Evolutionary conservation across 2,888 invertebrate species (phyloP).

Genomic region (Coleophora flavipennella): DNA sequence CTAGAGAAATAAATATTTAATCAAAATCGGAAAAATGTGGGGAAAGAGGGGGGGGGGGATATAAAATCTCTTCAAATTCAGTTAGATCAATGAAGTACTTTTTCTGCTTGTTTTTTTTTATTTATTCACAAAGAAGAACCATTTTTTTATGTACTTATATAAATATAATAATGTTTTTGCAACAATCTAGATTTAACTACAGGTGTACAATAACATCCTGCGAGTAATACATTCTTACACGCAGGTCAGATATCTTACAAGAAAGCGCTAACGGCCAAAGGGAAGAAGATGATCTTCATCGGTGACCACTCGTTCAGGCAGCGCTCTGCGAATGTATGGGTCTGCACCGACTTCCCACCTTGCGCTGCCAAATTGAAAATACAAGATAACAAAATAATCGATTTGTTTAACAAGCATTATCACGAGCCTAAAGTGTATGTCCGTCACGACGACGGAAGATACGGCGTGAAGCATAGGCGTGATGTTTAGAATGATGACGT

Average conservation of each 20-base stretch:
- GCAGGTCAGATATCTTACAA: not conserved
- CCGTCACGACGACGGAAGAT: constrained; percentile 2
- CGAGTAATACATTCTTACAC: no score
- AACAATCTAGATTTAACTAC: no score
- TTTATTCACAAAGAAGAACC: no score
- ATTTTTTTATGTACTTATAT: no score
- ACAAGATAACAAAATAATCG: constrained; percentile 11
- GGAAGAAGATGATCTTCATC: constrained; percentile 14
- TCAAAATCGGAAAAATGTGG: no score
- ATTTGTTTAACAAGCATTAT: constrained; percentile 15
- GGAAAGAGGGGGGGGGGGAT: no score
- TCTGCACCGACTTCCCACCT: constrained; percentile 10
- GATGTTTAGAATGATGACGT: not conserved
- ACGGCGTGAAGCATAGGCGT: not conserved
- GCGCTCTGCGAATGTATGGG: constrained; percentile 7
- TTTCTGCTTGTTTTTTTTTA: no score
- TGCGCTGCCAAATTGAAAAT: constrained; percentile 29
- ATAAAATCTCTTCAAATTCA: no score
- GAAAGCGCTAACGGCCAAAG: constrained; percentile 8
- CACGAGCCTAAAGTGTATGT: constrained; percentile 13
- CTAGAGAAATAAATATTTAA: no score
- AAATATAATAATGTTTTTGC: no score
- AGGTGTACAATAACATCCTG: no score
- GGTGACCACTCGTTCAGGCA: constrained; percentile 14
- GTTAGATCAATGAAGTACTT: no score